A percentile compares a stretch with the other conserved stretches of the same genome.
Conservation (phyloP, 2,888 invertebrate species). For the Cabera pusaria region DNA sequence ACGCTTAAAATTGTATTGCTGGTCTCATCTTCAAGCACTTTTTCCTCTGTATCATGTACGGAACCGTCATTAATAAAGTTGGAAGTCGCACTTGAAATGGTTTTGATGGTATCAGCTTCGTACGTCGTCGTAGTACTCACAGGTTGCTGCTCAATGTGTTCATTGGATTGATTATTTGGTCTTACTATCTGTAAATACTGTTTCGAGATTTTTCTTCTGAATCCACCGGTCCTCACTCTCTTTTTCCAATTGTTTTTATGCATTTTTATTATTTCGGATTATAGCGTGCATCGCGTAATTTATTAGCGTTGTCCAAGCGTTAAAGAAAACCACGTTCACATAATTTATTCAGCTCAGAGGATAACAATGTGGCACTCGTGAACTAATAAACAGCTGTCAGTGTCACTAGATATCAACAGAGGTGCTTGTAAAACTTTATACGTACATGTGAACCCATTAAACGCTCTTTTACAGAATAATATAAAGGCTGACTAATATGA, state of each 20-base stretch:
- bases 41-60: conserved; percentile 3
- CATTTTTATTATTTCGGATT: conserved; percentile 1
- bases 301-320: no score
- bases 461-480: not conserved
- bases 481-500: not conserved
- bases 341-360: conserved; percentile 3
- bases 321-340: conserved; percentile 3
- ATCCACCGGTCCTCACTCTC: conserved; percentile 4
- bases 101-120: no score
- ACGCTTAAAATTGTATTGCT: not conserved
- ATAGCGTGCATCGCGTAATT: not conserved
- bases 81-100: not conserved
- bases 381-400: conserved; percentile 1
- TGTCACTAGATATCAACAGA: conserved; percentile 2
- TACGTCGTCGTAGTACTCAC: conserved; percentile 3
- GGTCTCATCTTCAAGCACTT: conserved; percentile 3
- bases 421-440: not conserved
- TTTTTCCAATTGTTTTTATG: conserved; percentile 2
- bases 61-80: conserved; percentile 3
- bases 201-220: conserved; percentile 2
- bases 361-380: conserved; percentile 2
- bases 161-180: not conserved
- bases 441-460: conserved; percentile 5
- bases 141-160: not conserved
- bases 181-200: conserved; percentile 2